These are phyloP conservation scores for Champsocephalus gunnari DNA, from an alignment of 2,797 vertebrate species.

Conservation along the genomic window DNA sequence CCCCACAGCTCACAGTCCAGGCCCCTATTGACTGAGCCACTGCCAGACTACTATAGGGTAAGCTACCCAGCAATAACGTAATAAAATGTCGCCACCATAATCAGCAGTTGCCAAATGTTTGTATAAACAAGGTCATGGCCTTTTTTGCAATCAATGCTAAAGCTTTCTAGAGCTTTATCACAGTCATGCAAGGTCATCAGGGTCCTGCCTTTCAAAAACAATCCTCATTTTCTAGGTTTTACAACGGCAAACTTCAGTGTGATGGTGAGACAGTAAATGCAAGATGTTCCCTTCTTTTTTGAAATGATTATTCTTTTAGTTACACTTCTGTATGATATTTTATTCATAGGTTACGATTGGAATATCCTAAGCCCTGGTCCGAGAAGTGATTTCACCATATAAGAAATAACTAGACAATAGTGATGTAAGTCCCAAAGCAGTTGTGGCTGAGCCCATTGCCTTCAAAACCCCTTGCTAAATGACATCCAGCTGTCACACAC, in stretches of 20 bases:
- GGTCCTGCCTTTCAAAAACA: constrained; percentile 8
- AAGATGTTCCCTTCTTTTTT: not conserved
- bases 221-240: constrained; percentile 1
- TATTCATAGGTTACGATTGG: constrained; percentile 25
- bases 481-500: constrained; percentile 57
- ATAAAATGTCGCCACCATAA: too few relatives aligned
- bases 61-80: too few relatives aligned
- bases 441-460: constrained; percentile 43
- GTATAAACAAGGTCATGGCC: constrained; percentile 18
- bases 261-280: constrained; percentile 25
- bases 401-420: constrained; percentile 40
- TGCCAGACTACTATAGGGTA: too few relatives aligned
- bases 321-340: constrained; percentile 24
- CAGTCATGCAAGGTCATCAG: constrained; percentile 1
- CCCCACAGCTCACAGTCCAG: too few relatives aligned
- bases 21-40: too few relatives aligned
- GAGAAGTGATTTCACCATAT: constrained; percentile 19
- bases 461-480: constrained; percentile 46
- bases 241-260: constrained; percentile 5
- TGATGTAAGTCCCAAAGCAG: constrained; percentile 48
- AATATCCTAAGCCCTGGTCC: constrained; percentile 29
- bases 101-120: constrained; percentile 15
- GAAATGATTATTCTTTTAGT: constrained; percentile 15
- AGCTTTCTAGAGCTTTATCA: constrained; percentile 9
- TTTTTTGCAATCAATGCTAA: constrained; percentile 9